phyloP scores from a whole-genome alignment of 2,797 vertebrate species.

The Pachyuromys duprasi region DNA sequence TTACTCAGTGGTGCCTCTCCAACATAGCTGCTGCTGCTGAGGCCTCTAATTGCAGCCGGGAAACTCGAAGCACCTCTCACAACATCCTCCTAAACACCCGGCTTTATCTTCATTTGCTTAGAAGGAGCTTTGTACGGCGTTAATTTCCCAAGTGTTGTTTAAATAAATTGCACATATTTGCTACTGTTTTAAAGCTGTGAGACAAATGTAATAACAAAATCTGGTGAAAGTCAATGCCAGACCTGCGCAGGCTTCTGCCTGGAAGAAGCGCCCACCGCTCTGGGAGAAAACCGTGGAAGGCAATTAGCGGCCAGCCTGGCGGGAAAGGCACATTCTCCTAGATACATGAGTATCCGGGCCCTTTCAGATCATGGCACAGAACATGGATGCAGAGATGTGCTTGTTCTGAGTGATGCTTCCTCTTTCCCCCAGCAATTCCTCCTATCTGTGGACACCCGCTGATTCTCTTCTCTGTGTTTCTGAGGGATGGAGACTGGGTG shows the following conservation, averaged over 20 bases:
- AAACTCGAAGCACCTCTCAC: constrained; percentile 65
- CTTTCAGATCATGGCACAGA: not conserved
- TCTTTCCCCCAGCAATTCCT: not conserved
- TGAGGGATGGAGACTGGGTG: rapidly evolving
- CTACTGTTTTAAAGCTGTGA: constrained; percentile 86
- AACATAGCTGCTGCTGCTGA: constrained; percentile 62
- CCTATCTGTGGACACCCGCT: not conserved
- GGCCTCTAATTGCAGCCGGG: constrained; percentile 64
- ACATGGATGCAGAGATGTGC: not conserved
- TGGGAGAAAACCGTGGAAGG: not conserved
- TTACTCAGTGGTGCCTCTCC: constrained; percentile 67
- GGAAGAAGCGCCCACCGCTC: constrained; percentile 73
- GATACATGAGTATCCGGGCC: not conserved
- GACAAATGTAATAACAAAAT: constrained; percentile 87
- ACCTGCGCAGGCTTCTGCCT: constrained; percentile 75
- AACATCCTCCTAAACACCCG: not conserved
- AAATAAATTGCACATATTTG: constrained; percentile 85
- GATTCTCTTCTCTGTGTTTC: not conserved
- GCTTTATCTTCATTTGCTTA: constrained; percentile 83
- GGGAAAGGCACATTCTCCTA: not conserved
- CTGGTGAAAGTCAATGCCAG: constrained; percentile 84
- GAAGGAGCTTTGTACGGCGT: constrained; percentile 76
- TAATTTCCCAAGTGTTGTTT: constrained; percentile 85
- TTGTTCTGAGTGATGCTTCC: not conserved
- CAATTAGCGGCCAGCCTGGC: rapidly evolving